Evolutionary conservation across 2,113 vertebrate species (phyloP).

Genomic region (Etia nguti): DNA sequence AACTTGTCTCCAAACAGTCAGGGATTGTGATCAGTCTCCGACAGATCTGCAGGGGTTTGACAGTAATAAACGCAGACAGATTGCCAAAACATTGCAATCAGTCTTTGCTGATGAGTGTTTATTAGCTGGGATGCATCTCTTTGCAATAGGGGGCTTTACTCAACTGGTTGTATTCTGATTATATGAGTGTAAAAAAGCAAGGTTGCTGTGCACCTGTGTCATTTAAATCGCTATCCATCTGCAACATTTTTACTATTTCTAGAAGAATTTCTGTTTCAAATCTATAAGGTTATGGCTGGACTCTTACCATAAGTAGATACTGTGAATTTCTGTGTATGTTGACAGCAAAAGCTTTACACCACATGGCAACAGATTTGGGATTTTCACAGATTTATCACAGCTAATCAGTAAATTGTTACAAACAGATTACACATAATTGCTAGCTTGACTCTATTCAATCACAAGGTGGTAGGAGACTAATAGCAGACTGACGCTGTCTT

Average conservation of each 20-base stretch:
- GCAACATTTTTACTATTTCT: not conserved
- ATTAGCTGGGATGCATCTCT: not conserved
- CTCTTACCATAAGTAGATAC: not conserved
- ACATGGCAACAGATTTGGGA: not conserved
- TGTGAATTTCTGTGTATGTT: not conserved
- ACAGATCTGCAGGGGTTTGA: not conserved
- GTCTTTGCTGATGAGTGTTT: not conserved
- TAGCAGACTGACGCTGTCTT: not conserved
- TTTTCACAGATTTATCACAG: too few species aligned
- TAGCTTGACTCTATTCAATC: not conserved
- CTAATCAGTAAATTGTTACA: not conserved
- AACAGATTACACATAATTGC: not conserved
- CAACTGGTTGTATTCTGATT: not conserved
- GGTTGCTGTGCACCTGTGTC: not conserved
- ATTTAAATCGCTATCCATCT: not conserved
- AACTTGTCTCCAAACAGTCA: not conserved
- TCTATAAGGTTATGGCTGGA: not conserved
- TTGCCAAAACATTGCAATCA: not conserved
- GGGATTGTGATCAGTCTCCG: too few species aligned
- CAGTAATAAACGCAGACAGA: not conserved
- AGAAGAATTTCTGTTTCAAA: not conserved
- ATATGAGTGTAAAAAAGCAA: not conserved
- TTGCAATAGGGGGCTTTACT: rapidly evolving
- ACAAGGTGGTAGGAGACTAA: not conserved
- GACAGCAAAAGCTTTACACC: not conserved